These are phyloP conservation scores for Stenoptilia bipunctidactyla DNA, from an alignment of 2,888 invertebrate genomes.

Conservation along the genomic window DNA sequence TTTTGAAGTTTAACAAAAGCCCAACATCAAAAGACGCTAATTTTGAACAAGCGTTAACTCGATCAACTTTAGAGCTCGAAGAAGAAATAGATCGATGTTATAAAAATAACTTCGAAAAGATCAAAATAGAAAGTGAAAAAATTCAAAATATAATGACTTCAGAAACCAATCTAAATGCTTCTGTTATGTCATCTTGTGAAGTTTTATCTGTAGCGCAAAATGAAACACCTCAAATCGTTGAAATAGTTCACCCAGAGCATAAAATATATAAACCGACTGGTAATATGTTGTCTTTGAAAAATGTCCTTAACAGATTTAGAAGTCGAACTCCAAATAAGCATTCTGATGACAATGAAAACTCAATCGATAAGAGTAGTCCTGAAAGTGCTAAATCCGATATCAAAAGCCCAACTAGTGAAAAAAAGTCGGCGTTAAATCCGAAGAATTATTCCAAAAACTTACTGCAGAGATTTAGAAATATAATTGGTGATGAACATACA, in stretches of 20 bases:
- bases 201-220: conserved; percentile 55
- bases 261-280: conserved; percentile 80
- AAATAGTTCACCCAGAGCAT: conserved; percentile 80
- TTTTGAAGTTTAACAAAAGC: conserved; percentile 51
- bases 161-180: conserved; percentile 60
- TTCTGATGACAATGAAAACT: conserved; percentile 42
- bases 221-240: conserved; percentile 52
- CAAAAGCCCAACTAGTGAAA: conserved; percentile 54
- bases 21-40: conserved; percentile 40
- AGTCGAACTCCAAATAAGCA: conserved; percentile 47
- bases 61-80: conserved; percentile 60
- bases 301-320: conserved; percentile 68
- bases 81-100: conserved; percentile 65
- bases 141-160: conserved; percentile 42
- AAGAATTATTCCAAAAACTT: conserved; percentile 60
- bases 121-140: conserved; percentile 44
- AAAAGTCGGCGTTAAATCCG: conserved; percentile 51
- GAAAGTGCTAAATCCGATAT: conserved; percentile 40
- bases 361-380: conserved; percentile 48
- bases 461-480: conserved; percentile 59
- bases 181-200: conserved; percentile 69
- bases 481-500: conserved; percentile 59
- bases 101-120: conserved; percentile 55
- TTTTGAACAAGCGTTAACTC: conserved; percentile 48
- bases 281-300: conserved; percentile 66